Evolutionary conservation across 23 tunicate genomes (phyloP).

Genomic region (Trididemnum miniatum): DNA sequence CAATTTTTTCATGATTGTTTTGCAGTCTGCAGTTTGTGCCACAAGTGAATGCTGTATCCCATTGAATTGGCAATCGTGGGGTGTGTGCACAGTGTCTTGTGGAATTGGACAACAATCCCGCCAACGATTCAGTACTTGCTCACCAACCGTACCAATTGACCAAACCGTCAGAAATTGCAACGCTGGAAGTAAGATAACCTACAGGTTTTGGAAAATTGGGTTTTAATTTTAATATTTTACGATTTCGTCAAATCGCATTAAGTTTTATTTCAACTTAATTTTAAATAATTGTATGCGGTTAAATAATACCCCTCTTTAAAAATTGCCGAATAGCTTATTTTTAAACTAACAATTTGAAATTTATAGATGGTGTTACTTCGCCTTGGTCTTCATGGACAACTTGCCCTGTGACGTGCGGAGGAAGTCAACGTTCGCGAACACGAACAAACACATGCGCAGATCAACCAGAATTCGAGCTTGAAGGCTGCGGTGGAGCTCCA

Average conservation of each 20-base stretch:
- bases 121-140: constrained; percentile 46
- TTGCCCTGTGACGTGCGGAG: constrained; percentile 51
- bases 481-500: not conserved
- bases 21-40: constrained; percentile 31
- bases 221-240: no score
- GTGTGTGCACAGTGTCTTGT: constrained; percentile 52
- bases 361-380: not conserved
- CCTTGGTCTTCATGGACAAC: constrained; percentile 61
- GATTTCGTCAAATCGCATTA: no score
- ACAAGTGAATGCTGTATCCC: constrained; percentile 46
- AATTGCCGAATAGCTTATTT: no score
- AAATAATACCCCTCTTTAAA: no score
- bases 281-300: no score
- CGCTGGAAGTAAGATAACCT: constrained; percentile 54
- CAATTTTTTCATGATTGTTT: no score
- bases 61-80: constrained; percentile 55
- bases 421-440: constrained; percentile 40
- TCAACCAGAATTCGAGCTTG: not conserved
- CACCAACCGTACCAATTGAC: constrained; percentile 35
- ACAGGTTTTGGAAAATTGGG: no score
- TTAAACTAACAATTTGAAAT: no score
- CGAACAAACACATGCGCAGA: not conserved
- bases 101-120: constrained; percentile 52
- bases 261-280: no score
- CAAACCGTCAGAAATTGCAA: constrained; percentile 48